phyloP scores from a whole-genome alignment of 2,113 vertebrate genomes.

The Takifugu bimaculatus region DNA sequence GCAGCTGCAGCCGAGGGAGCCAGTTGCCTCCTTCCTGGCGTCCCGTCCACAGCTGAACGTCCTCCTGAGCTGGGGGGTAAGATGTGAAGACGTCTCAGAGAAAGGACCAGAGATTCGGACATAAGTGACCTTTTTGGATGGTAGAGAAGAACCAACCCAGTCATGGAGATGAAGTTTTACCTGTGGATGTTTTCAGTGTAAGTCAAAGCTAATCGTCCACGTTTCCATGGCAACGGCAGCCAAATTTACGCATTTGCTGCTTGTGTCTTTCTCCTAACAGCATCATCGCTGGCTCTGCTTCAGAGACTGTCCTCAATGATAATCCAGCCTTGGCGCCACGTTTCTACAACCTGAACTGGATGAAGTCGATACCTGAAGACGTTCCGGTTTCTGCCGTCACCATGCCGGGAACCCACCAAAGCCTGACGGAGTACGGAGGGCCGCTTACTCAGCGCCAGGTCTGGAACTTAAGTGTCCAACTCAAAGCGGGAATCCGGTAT shows the following conservation, averaged over 20 bases:
- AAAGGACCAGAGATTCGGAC: neutral
- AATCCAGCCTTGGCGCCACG: neutral
- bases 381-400: slow-evolving; percentile 49
- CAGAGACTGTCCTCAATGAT: slow-evolving; percentile 40
- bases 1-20: neutral
- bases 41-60: neutral
- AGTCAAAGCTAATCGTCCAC: slow-evolving; percentile 19
- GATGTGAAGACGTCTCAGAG: neutral
- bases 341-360: slow-evolving; percentile 53
- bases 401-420: slow-evolving; percentile 67
- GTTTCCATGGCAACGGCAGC: neutral
- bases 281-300: slow-evolving; percentile 10
- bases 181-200: slow-evolving; percentile 56
- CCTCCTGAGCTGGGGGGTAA: neutral
- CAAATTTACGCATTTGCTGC: too few relatives aligned
- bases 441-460: slow-evolving; percentile 30
- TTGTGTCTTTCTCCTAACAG: slow-evolving; percentile 20
- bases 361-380: slow-evolving; percentile 41
- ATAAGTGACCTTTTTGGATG: too few relatives aligned
- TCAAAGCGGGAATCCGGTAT: slow-evolving; percentile 60
- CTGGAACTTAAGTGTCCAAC: slow-evolving; percentile 59
- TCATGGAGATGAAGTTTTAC: slow-evolving; percentile 35
- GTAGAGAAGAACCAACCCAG: neutral
- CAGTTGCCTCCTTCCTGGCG: neutral
- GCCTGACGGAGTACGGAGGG: slow-evolving; percentile 34